Base-by-base conservation (phyloP, 1,140 invertebrate genomes). In the Brachionus paranguensis region DNA sequence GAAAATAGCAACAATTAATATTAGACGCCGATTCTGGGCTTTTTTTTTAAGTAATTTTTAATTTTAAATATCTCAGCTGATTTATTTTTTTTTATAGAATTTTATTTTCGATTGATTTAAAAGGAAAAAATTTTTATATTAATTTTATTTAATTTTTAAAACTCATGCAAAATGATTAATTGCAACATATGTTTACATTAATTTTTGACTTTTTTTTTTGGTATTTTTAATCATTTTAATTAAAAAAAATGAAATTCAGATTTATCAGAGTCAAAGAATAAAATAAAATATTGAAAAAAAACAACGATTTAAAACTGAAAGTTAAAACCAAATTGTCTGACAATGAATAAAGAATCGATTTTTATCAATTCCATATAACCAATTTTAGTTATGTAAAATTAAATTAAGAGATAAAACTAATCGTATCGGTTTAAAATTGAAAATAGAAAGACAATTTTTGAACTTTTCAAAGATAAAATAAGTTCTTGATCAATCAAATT, bases 321-420 rank as follows among this genome's bases (percentile, higher is more conserved):
- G n/a, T 68, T 68, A 41, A 68, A 33, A 33, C 33, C 33, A 68
- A 29, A 41, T 72, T 68, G 27, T 68, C n/a, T 14, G n/a, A 33
- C 33, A 33, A 33, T 10, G 29, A n/a, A 33, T 68, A n/a, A 68
- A 68, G 68, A 72, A 72, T 72, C 68, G 68, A 72, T 72, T 43
- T 14, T 14, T 43, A 41, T 72, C 68, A 43, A 41, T 43, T 41
- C 68, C 17, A 43, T 43, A 43, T 43, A 41, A 72, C 37, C 33
- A 68, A 17, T n/a, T 70, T 72, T 14, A 43, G 37, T 72, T 41
- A 72, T 41, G 33, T 41, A 72, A 72, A 72, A 43, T 72, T 41
- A 72, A 72, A 72, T 72, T 17, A 72, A 41, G 41, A 72, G 24
- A 68, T 33, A 68, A 68, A 68, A 68, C 65, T 68, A 72, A 72